These are phyloP conservation scores for Corynorhinus townsendii DNA, from an alignment of 2,113 vertebrate species.

Conservation along the genomic window DNA sequence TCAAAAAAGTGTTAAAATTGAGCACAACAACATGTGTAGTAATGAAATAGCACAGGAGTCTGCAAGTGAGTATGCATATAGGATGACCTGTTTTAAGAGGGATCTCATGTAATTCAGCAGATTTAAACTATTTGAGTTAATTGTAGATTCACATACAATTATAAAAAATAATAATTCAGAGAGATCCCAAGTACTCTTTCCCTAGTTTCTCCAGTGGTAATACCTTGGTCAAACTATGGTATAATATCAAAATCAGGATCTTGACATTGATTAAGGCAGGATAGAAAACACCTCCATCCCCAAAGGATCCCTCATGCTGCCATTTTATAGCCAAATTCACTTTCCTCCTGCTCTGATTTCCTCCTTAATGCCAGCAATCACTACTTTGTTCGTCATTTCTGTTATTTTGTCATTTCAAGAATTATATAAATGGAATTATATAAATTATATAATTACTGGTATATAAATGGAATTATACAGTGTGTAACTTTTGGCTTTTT, in stretches of 20 bases:
- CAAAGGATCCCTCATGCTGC: not conserved
- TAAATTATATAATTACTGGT: not conserved
- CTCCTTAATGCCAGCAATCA: not conserved
- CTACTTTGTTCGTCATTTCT: not conserved
- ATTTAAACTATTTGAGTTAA: not conserved
- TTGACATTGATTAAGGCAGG: not conserved
- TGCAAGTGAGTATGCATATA: not conserved
- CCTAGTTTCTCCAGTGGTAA: not conserved
- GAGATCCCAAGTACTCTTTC: not conserved
- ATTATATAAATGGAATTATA: not conserved
- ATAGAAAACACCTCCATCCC: not conserved
- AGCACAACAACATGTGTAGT: not conserved
- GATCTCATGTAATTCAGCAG: not conserved
- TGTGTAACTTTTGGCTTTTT: not conserved
- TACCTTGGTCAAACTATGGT: not conserved
- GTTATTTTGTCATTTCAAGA: not conserved
- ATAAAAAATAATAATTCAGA: not conserved
- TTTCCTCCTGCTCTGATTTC: not conserved
- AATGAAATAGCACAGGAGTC: not conserved
- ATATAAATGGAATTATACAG: not conserved
- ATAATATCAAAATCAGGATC: not conserved
- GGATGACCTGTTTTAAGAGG: not conserved
- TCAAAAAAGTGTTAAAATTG: not conserved
- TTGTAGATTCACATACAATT: not conserved
- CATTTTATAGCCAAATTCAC: not conserved